Base-by-base conservation (phyloP, 2,113 vertebrate genomes). In the Hylia prasina region DNA sequence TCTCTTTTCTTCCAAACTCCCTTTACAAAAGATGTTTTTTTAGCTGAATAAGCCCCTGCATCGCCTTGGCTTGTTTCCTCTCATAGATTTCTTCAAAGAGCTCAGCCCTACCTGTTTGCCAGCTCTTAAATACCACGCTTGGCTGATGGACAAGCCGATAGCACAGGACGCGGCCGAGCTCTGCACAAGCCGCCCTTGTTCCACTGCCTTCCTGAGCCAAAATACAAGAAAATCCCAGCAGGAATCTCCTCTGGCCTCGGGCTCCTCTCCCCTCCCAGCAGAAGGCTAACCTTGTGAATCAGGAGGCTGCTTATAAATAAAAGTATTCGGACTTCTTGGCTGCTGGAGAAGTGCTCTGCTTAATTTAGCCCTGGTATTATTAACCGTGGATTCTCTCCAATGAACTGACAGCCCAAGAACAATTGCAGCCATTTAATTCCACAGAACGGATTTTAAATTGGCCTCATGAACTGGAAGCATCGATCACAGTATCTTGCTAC, bases 131-230 rank as follows among this genome's bases (percentile, higher is more conserved):
- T 94, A 91, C 87, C 78, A 21, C 10, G 4, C 19, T 60, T 96
- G 95, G 94, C 96, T 51, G 95, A 94, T 82, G 87, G 78, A 94
- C 96, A 94, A 91, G 83, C 81, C 6, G 94, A 96, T 93, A 96
- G 83, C 1, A 3, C 28, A 23, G 91, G 64, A 79, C 0, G 2
- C 13, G 7, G 73, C 51, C 5, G 31, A 81, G 86, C 76, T 61
- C 85, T 69, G 93, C 87, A 95, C 89, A 94, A 75, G 88, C 87
- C 0, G 19, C 76, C 65, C 94, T 94, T 96, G 90, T 93, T 94
- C 90, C 88, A 15, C 33, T 5, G 71, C 87, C 78, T 84, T 45
- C 66, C 88, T 8, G 40, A 87, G 95, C 90, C 92, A 94, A 78
- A 75, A 66, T 13, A 70, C 65, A 76, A 76, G 75, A 64, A 69